phyloP scores from a whole-genome alignment of 2,888 invertebrate species.

The Aphodius granarius region DNA sequence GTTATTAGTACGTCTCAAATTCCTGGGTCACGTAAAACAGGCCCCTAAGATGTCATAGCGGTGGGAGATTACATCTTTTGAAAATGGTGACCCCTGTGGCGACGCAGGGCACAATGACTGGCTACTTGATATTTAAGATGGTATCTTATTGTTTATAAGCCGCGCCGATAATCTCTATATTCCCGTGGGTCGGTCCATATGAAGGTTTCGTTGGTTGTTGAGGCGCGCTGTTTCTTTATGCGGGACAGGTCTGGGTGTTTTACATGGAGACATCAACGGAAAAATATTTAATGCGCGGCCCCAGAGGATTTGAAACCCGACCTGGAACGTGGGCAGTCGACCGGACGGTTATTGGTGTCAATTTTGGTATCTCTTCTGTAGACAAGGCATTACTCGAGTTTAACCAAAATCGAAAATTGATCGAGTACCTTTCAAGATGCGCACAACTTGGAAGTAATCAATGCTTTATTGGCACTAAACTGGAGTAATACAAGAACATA shows the following conservation, averaged over 20 bases:
- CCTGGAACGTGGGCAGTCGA: not conserved
- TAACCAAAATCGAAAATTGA: not conserved
- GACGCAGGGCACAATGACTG: slow-evolving; percentile 24
- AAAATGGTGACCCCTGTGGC: slow-evolving; percentile 27
- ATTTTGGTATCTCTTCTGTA: slow-evolving; percentile 1
- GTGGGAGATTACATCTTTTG: slow-evolving; percentile 33
- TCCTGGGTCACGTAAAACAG: slow-evolving; percentile 28
- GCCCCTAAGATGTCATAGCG: slow-evolving; percentile 26
- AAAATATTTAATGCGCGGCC: slow-evolving; percentile 11
- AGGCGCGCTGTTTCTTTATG: not conserved
- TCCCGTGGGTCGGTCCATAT: not conserved
- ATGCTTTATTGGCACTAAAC: too few species aligned
- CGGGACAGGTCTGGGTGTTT: not conserved
- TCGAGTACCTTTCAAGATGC: not conserved
- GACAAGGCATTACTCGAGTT: not conserved
- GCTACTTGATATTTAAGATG: slow-evolving; percentile 34
- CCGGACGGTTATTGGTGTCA: slow-evolving; percentile 11
- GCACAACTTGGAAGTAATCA: not conserved
- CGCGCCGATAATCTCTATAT: slow-evolving; percentile 30
- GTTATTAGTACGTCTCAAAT: slow-evolving; percentile 25
- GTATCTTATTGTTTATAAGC: slow-evolving; percentile 33
- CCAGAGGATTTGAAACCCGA: slow-evolving; percentile 8
- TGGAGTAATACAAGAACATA: too few species aligned
- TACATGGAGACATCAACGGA: slow-evolving; percentile 16
- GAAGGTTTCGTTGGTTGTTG: not conserved